Base-by-base conservation (phyloP, 1,140 invertebrate genomes). In the Choristoneura fumiferana region DNA sequence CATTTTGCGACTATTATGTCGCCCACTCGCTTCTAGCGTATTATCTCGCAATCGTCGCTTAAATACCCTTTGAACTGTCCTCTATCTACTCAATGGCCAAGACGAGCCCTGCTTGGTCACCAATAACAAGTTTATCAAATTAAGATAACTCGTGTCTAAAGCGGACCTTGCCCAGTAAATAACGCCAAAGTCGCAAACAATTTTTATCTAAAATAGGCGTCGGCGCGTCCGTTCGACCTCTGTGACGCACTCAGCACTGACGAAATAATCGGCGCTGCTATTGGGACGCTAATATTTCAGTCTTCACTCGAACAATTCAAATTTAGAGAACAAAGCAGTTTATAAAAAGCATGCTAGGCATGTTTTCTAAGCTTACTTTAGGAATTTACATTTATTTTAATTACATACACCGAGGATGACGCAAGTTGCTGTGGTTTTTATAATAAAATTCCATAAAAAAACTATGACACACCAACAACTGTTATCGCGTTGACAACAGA, bases 111-210 rank as follows among this genome's bases (percentile, higher is more conserved):
- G n/a, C 2, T 6, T 29, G 22, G 22, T 49, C 40, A 17, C 18
- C 43, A 49, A 49, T 49, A 49, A 49, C 43, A 49, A 49, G 43
- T 29, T 49, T 49, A 49, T 49, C 43, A n/a, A 49, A 49, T 29
- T 22, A 33, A 3, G 43, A 49, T 49, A 49, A 49, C 43, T 12
- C 18, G 22, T 49, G 22, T 18, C n/a, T 5, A 49, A 6, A n/a
- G 43, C 18, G 43, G 43, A 49, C 43, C 22, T 22, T 49, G 43
- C n/a, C 18, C 43, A 12, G 17, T 18, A 49, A 49, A 49, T 49
- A 49, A 5, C 4, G 17, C 43, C 22, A 29, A 22, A 49, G 22
- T 33, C 43, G 43, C 43, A 29, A 49, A 49, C 43, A 49, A 8
- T 49, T 49, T 45, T 45, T 49, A 49, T 49, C 43, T 5, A 17